Conservation (phyloP, 2,113 vertebrate species). For the Pollachius pollachius region DNA sequence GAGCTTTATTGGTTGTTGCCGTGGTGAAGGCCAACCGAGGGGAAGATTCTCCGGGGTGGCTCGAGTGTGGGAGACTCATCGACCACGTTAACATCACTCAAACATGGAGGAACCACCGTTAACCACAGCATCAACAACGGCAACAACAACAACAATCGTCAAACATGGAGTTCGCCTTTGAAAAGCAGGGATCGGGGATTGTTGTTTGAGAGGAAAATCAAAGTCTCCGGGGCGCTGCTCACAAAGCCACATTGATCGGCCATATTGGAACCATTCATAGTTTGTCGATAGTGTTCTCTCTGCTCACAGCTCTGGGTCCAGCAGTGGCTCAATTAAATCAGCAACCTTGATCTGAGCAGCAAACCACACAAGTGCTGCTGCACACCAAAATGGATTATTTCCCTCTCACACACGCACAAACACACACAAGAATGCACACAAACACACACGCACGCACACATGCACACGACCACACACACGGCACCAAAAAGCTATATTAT, state of each 20-base stretch:
- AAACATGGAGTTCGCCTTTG: slow-evolving; percentile 69
- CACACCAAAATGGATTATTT: slow-evolving; percentile 44
- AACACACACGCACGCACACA: slow-evolving; percentile 6
- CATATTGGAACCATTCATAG: slow-evolving; percentile 76
- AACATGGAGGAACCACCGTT: slow-evolving; percentile 55
- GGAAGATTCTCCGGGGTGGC: slow-evolving; percentile 60
- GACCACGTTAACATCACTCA: slow-evolving; percentile 68
- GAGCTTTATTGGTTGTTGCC: slow-evolving; percentile 70
- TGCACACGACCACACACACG: not conserved
- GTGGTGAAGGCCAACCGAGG: slow-evolving; percentile 47
- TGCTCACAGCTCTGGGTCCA: slow-evolving; percentile 55
- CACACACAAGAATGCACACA: slow-evolving; percentile 33
- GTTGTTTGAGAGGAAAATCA: slow-evolving; percentile 74
- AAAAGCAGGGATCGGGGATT: slow-evolving; percentile 65
- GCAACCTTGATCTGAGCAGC: slow-evolving; percentile 68
- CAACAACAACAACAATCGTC: slow-evolving; percentile 59
- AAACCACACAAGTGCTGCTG: slow-evolving; percentile 42
- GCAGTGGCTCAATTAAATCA: slow-evolving; percentile 68
- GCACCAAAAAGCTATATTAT: slow-evolving; percentile 9
- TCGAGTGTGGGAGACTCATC: slow-evolving; percentile 68
- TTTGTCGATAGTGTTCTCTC: slow-evolving; percentile 72
- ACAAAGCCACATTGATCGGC: slow-evolving; percentile 69
- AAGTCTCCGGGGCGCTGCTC: slow-evolving; percentile 59
- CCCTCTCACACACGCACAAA: not conserved
- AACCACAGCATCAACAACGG: slow-evolving; percentile 45